Base-by-base conservation (phyloP, 2,113 vertebrate genomes). In the Bathybates hornii region DNA sequence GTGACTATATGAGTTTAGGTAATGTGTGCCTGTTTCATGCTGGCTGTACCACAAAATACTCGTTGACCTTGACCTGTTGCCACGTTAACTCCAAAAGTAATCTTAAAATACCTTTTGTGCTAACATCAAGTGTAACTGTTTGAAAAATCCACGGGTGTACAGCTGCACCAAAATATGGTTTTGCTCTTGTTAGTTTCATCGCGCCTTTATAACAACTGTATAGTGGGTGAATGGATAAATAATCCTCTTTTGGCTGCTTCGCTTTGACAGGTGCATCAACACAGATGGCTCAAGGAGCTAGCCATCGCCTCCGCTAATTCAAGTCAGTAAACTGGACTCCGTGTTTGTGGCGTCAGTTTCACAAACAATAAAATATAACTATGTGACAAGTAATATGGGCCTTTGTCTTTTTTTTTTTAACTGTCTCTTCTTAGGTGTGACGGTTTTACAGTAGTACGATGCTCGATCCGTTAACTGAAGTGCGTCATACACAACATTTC, bases 191-290 rank as follows among this genome's bases (percentile, higher is more conserved):
- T 48, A 48, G 41, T 29, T 76, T 0, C 21, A 6, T 29, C 2
- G 1, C 1, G 41, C 4, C 0, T 5, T 48, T 27, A 76, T 5
- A 1, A 73, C 0, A 73, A 27, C 13, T 27, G 8, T 27, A 45
- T 73, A 27, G 2, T 73, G 0, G 21, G 0, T 73, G 38, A 27
- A 45, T 43, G 3, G n/a, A 27, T 45, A 4, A 17, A 27, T 48
- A 29, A 73, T 48, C 3, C 24, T 3, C 17, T 29, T 12, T 5
- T 50, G n/a, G 24, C 1, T 73, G 21, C 14, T 73, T 7, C 29
- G 2, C 57, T 45, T 45, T 73, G 21, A 73, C 68, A 73, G 38
- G 8, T 45, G 3, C 41, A 24, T 0, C 38, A 14, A 27, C 1
- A 73, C 7, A 73, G 3, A 17, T 45, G 41, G 41, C 41, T 73